Evolutionary conservation across 2,113 vertebrate genomes (phyloP).

Genomic region (Campylomormyrus tamandua): DNA sequence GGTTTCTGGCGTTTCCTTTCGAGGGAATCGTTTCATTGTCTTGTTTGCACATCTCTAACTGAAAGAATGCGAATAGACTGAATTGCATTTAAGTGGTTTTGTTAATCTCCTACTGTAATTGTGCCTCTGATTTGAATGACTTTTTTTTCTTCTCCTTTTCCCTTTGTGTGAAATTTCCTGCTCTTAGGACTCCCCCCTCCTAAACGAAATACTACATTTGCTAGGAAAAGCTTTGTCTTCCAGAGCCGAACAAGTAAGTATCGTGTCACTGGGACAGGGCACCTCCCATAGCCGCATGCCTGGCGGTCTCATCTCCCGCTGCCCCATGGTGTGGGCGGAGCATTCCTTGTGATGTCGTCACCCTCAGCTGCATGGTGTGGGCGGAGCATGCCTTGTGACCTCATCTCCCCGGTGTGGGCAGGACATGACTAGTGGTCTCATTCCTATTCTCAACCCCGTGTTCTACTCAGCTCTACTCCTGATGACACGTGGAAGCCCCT

Average conservation of each 20-base stretch:
- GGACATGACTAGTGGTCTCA: slow-evolving; percentile 9
- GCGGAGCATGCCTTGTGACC: slow-evolving; percentile 6
- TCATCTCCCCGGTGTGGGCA: slow-evolving; percentile 31
- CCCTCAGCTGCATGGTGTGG: neutral
- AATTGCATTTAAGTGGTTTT: neutral
- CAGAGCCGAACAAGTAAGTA: slow-evolving; percentile 57
- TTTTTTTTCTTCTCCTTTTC: slow-evolving; percentile 35
- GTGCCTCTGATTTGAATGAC: slow-evolving; percentile 33
- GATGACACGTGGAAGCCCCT: neutral
- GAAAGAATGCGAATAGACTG: neutral
- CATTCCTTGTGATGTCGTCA: slow-evolving; percentile 14
- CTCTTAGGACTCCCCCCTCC: slow-evolving; percentile 64
- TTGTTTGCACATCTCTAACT: neutral
- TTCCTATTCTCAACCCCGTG: neutral
- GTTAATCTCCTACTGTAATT: neutral
- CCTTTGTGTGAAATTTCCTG: slow-evolving; percentile 32
- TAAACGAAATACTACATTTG: slow-evolving; percentile 66
- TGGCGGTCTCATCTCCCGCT: slow-evolving; percentile 36
- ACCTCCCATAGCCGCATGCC: slow-evolving; percentile 51
- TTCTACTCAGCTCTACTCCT: too few species aligned
- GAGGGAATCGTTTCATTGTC: neutral
- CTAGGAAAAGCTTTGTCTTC: slow-evolving; percentile 45
- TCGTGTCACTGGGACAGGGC: slow-evolving; percentile 31
- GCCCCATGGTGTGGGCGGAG: slow-evolving; percentile 8
- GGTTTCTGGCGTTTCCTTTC: neutral